Percentiles rank a stretch among this genome's conserved stretches.
Evolutionary conservation across 2,888 invertebrate genomes (phyloP).

Genomic region (Pycnomerus fuliginosus): DNA sequence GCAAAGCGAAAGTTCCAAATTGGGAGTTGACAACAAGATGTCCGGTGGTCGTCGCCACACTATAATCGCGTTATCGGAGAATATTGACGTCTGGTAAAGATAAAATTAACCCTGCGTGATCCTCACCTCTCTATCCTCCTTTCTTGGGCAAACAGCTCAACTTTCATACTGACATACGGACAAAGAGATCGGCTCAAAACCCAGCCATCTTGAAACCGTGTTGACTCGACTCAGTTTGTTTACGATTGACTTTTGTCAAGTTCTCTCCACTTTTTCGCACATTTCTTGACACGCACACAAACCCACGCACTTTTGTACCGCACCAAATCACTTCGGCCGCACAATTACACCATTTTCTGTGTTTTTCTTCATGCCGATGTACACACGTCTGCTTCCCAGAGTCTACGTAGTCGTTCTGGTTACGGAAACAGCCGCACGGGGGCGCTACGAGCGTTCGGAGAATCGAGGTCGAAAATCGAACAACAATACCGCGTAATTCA

Average conservation of each 20-base stretch:
- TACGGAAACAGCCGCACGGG: conserved; percentile 24
- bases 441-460: conserved; percentile 28
- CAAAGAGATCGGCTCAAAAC: conserved; percentile 70
- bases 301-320: conserved; percentile 33
- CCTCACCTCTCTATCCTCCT: conserved; percentile 62
- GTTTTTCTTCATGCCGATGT: conserved; percentile 47
- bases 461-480: conserved; percentile 35
- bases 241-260: conserved; percentile 37
- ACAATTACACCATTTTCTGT: conserved; percentile 46
- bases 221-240: conserved; percentile 36
- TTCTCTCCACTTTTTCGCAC: conserved; percentile 23
- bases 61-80: conserved; percentile 1
- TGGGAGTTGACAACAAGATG: too few species aligned
- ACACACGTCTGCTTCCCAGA: conserved; percentile 45
- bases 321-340: conserved; percentile 36
- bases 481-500: conserved; percentile 9
- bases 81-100: conserved; percentile 1
- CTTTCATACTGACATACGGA: conserved; percentile 70
- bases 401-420: conserved; percentile 42
- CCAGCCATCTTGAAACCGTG: conserved; percentile 65
- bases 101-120: conserved; percentile 10
- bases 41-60: too few species aligned
- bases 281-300: conserved; percentile 18
- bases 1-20: too few species aligned
- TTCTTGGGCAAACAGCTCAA: conserved; percentile 64